phyloP scores from a whole-genome alignment of 2,888 invertebrate species.

The Fabriciana adippe region DNA sequence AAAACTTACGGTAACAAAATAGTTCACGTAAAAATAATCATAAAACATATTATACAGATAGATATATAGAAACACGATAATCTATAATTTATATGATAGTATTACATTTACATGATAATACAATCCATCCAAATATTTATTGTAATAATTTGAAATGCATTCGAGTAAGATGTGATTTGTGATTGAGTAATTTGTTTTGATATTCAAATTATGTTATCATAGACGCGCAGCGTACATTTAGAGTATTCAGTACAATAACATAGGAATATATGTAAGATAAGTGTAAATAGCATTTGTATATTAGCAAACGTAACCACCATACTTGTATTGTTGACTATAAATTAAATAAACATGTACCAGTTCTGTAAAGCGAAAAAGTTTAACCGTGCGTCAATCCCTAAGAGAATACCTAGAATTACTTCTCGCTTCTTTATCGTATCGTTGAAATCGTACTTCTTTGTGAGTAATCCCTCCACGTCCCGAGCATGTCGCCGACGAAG shows the following conservation, averaged over 20 bases:
- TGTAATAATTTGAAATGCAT: constrained; percentile 55
- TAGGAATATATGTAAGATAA: not conserved
- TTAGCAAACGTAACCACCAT: constrained; percentile 19
- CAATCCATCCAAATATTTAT: constrained; percentile 41
- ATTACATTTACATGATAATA: constrained; percentile 43
- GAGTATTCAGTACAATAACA: constrained; percentile 22
- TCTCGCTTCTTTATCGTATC: constrained; percentile 79
- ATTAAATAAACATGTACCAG: constrained; percentile 40
- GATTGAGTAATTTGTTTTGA: constrained; percentile 56
- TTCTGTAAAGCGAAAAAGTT: constrained; percentile 56
- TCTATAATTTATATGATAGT: constrained; percentile 15
- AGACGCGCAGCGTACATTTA: constrained; percentile 30
- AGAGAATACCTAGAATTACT: constrained; percentile 73
- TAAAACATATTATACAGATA: not conserved
- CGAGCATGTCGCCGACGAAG: constrained; percentile 80
- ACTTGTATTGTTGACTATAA: constrained; percentile 43
- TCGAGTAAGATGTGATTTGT: constrained; percentile 51
- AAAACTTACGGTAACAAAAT: no score
- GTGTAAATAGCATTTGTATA: constrained; percentile 7
- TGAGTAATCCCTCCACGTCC: constrained; percentile 82
- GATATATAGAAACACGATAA: not conserved
- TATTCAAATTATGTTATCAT: constrained; percentile 63
- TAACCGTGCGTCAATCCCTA: constrained; percentile 73
- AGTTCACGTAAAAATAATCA: no score
- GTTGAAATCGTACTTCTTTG: constrained; percentile 82